Conservation (phyloP, 2,888 invertebrate genomes). For the Ectobius pallidus region DNA sequence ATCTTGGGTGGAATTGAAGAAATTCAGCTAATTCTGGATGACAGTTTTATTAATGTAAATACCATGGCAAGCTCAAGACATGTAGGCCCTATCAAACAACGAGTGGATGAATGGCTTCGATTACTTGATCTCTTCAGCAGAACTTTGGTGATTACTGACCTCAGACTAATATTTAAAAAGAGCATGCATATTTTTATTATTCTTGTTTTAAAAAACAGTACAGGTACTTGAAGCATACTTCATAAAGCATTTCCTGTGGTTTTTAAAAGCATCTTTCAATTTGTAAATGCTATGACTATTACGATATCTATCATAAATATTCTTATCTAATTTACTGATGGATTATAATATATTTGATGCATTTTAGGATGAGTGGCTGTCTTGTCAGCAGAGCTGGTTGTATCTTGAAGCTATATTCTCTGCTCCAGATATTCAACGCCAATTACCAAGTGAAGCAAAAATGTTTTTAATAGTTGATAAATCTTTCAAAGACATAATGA, state of each 20-base stretch:
- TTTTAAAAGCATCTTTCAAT: background rate
- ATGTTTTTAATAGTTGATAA: conserved; percentile 87
- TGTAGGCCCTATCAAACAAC: conserved; percentile 80
- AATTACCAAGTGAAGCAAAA: conserved; percentile 88
- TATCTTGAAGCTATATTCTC: conserved; percentile 94
- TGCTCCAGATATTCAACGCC: conserved; percentile 92
- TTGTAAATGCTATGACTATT: no score
- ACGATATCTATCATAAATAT: no score
- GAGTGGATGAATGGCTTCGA: conserved; percentile 83
- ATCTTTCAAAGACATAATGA: conserved; percentile 88
- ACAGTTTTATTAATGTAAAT: conserved; percentile 83
- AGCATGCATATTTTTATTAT: background rate
- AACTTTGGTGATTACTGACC: conserved; percentile 73
- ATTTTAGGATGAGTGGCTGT: conserved; percentile 83
- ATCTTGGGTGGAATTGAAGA: conserved; percentile 87
- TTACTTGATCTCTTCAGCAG: conserved; percentile 78
- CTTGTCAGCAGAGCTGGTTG: conserved; percentile 92
- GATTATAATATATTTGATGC: no score
- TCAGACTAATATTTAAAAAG: background rate
- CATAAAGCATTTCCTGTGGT: background rate
- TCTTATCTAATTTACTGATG: no score
- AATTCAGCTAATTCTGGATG: conserved; percentile 80
- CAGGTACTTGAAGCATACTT: background rate
- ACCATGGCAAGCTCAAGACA: conserved; percentile 87
- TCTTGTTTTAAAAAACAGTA: background rate